phyloP scores from a whole-genome alignment of 2,797 vertebrate species.

The Xiphophorus birchmanni region DNA sequence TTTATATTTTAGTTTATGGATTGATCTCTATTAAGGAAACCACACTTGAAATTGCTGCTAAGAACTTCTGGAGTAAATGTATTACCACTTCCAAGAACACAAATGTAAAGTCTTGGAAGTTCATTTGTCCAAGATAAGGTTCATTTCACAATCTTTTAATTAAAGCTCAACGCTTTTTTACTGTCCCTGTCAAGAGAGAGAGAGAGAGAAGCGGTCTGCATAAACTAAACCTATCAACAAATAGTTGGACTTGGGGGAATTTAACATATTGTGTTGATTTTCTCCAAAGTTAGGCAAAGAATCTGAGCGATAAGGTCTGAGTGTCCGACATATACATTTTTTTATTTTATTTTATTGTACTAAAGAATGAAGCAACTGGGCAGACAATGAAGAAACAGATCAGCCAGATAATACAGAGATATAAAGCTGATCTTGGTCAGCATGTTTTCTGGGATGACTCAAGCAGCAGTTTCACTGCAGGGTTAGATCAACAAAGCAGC shows the following conservation, averaged over 20 bases:
- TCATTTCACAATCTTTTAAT: background rate
- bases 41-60: background rate
- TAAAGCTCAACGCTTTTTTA: background rate
- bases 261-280: background rate
- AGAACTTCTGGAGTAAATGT: background rate
- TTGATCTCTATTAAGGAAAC: background rate
- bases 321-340: background rate
- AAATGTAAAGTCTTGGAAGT: background rate
- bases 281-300: background rate
- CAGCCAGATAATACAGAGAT: constrained; percentile 13
- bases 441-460: constrained; percentile 1
- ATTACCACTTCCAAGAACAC: background rate
- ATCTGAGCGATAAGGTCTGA: background rate
- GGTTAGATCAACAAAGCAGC: background rate
- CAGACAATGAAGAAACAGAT: constrained; percentile 1
- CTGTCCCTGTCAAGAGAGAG: background rate
- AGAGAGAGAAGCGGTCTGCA: background rate
- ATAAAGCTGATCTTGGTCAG: constrained; percentile 3
- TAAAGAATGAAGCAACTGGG: background rate
- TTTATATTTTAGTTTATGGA: background rate
- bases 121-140: background rate
- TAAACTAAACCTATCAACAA: background rate
- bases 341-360: background rate
- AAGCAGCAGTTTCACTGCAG: constrained; percentile 20
- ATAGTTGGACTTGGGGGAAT: background rate